Evolutionary conservation across 2,113 vertebrate genomes (phyloP), one percentile per base, ranked within the genome.

Genomic region (Camelus dromedarius): DNA sequence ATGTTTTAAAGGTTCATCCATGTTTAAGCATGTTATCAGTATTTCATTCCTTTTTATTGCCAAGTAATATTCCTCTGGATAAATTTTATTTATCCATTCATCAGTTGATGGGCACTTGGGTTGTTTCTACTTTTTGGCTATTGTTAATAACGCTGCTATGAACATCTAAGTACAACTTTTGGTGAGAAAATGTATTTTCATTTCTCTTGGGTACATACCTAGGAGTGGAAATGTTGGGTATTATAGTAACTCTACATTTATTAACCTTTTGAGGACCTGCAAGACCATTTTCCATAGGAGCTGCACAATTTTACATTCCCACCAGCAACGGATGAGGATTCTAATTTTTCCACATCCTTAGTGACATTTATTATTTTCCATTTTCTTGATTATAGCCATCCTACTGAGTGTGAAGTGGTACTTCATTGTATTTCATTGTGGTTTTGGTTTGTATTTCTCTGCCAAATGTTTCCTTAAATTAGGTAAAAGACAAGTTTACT

Each of bases 361-460:
- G 6, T 54, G 58, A 66, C 48, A 82, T 66, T 89, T 93, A 42
- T 79, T 64, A 66, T 62, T 95, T 89, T 86, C 58, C 1, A 4
- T 80, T 93, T 89, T 79, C 66, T 67, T 66, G 35, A 86, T 50
- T 76, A 83, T 6, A 83, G 73, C 14, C 35, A 79, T 58, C 12
- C n/a, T 75, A 54, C 32, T 10, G 30, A 6, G 19, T 66, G 16
- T 72, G 72, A 69, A 83, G 52, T 67, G 18, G 8, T 77, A 35
- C 28, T 84, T 96, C 35, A 42, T 0, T 81, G 8, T 77, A 35
- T 24, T 84, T 96, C 35, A 42, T 0, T 81, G 64, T 93, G 54
- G 62, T 81, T 95, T 91, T 54, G 22, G 32, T 95, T 89, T 93
- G 22, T 14, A 50, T 48, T 95, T 91, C 26, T 96, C 75, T 62